A percentile compares a stretch with the other conserved stretches of the same genome.
Evolutionary conservation across 2,888 invertebrate genomes (phyloP).

Genomic region (Achlya flavicornis): DNA sequence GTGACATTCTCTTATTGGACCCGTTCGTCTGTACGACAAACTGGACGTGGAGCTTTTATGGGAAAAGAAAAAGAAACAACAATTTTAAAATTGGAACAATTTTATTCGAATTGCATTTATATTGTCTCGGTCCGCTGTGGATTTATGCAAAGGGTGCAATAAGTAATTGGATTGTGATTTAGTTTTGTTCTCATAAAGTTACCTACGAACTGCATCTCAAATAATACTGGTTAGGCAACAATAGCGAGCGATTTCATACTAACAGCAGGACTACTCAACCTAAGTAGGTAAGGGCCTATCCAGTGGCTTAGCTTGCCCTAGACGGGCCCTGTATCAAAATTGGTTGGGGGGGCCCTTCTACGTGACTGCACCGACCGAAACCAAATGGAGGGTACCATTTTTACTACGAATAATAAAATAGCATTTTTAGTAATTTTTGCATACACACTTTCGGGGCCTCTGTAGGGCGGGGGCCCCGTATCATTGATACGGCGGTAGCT

Average conservation of each 20-base stretch:
- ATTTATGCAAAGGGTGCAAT: slow-evolving; percentile 23
- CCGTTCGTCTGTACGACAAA: slow-evolving; percentile 39
- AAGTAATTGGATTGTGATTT: slow-evolving; percentile 22
- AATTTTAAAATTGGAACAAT: slow-evolving; percentile 36
- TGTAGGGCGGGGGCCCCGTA: no score
- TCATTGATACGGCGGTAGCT: no score
- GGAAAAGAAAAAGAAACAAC: slow-evolving; percentile 22
- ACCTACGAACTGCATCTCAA: slow-evolving; percentile 15
- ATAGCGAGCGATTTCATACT: no score
- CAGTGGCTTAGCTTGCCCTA: no score
- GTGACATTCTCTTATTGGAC: slow-evolving; percentile 54
- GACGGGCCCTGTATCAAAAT: no score
- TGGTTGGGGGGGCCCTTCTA: no score
- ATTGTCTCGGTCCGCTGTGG: slow-evolving; percentile 20
- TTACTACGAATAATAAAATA: no score
- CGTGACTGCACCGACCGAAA: no score
- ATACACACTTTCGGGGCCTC: no score
- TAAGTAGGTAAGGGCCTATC: background rate
- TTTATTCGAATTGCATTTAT: slow-evolving; percentile 35
- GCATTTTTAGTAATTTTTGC: no score
- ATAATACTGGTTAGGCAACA: background rate
- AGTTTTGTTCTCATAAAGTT: background rate
- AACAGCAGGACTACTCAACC: no score
- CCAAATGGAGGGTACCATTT: no score
- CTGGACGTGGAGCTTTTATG: slow-evolving; percentile 37